Evolutionary conservation across 2,888 invertebrate genomes (phyloP).

Genomic region (Philereme transversata): DNA sequence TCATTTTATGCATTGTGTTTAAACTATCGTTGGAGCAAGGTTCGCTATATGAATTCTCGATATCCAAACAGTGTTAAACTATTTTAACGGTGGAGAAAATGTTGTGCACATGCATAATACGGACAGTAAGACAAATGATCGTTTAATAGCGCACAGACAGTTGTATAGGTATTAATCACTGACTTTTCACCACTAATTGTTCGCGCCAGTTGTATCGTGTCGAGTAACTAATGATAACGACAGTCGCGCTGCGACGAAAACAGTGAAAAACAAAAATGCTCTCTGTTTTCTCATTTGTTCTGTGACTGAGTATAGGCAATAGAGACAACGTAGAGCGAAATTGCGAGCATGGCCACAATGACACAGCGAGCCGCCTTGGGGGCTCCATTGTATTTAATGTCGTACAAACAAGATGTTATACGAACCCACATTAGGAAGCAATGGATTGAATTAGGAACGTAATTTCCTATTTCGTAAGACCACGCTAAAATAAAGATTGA

Average conservation of each 20-base stretch:
- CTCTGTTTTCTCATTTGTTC: constrained; percentile 67
- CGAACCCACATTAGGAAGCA: constrained; percentile 69
- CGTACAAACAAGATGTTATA: constrained; percentile 77
- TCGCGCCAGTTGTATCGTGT: constrained; percentile 39
- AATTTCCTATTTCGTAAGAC: constrained; percentile 61
- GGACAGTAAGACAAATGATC: constrained; percentile 25
- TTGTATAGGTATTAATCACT: constrained; percentile 35
- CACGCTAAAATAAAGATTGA: constrained; percentile 43
- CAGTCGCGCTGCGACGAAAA: constrained; percentile 51
- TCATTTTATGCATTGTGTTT: no score
- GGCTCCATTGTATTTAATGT: constrained; percentile 67
- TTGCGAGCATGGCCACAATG: constrained; percentile 63
- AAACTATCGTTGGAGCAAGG: no score
- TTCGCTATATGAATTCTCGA: no score
- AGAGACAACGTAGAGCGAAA: constrained; percentile 73
- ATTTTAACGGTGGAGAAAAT: no score
- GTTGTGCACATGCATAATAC: no score
- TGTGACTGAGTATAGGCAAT: constrained; percentile 59
- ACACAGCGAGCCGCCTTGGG: constrained; percentile 47
- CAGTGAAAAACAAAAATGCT: constrained; percentile 64
- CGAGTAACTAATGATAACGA: constrained; percentile 44
- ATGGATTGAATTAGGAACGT: constrained; percentile 69
- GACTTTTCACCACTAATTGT: constrained; percentile 45
- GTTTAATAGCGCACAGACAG: constrained; percentile 21
- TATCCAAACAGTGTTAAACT: no score